phyloP scores from a whole-genome alignment of 2,797 vertebrate species.

The Coilia nasus region DNA sequence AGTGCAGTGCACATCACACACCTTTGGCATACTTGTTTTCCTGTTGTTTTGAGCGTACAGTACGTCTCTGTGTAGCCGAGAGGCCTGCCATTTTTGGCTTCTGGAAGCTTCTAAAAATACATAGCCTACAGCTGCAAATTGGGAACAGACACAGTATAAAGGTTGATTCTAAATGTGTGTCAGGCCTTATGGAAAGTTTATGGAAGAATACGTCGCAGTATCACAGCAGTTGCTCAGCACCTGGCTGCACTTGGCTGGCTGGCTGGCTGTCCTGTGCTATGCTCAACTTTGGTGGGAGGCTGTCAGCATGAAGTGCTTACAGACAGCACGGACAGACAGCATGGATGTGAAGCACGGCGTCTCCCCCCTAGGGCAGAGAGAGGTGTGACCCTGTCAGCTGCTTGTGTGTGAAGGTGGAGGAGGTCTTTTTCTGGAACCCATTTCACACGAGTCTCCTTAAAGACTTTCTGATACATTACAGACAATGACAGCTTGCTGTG shows the following conservation, averaged over 20 bases:
- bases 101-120: no score
- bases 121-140: no score
- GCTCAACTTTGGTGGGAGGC: not conserved
- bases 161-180: no score
- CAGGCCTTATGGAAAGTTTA: no score
- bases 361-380: not conserved
- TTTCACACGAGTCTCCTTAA: conserved; percentile 9
- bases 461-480: conserved; percentile 7
- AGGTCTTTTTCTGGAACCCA: conserved; percentile 38
- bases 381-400: conserved; percentile 44
- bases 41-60: no score
- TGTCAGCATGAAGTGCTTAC: not conserved
- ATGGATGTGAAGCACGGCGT: not conserved
- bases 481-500: not conserved
- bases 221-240: not conserved
- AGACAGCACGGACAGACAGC: not conserved
- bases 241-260: not conserved
- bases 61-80: no score
- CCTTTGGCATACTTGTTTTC: no score
- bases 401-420: conserved; percentile 33
- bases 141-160: no score
- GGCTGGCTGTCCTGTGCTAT: not conserved
- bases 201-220: no score
- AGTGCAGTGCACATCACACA: no score
- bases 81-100: no score